phyloP scores from a whole-genome alignment of 2,888 invertebrate species.

The Pteria penguin region DNA sequence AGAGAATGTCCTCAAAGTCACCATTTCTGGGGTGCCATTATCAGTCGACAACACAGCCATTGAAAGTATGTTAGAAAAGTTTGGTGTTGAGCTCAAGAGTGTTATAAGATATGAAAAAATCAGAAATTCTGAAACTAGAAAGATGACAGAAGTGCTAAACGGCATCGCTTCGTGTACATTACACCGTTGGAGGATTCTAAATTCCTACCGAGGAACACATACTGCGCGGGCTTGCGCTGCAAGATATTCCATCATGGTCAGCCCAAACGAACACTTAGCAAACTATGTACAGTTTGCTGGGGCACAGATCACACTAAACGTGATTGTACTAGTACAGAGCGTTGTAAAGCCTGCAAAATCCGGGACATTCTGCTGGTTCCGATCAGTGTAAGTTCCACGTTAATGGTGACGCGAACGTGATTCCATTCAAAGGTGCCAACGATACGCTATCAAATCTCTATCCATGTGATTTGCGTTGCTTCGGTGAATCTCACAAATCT shows the following conservation, averaged over 20 bases:
- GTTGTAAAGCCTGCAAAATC: neutral
- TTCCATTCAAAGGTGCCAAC: too few species aligned
- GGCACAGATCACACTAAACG: neutral
- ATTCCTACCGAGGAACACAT: neutral
- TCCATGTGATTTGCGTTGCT: too few species aligned
- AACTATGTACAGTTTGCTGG: neutral
- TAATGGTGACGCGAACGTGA: too few species aligned
- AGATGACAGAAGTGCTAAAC: neutral
- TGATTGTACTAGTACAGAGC: neutral
- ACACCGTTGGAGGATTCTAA: neutral
- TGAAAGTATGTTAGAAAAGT: neutral
- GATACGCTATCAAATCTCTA: too few species aligned
- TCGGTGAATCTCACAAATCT: too few species aligned
- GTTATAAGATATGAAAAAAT: neutral
- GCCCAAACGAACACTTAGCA: neutral
- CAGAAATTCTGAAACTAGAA: neutral
- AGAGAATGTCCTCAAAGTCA: neutral
- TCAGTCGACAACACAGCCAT: neutral
- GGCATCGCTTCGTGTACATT: neutral
- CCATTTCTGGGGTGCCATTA: neutral
- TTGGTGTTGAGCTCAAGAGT: neutral
- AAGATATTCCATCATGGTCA: neutral
- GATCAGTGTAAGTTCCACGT: neutral
- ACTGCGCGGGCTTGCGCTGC: neutral
- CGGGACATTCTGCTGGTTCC: neutral